Percentiles rank a stretch among this genome's conserved stretches.
These are phyloP conservation scores for Girardia tigrina DNA, from an alignment of 2,888 invertebrate species.

Conservation along the genomic window DNA sequence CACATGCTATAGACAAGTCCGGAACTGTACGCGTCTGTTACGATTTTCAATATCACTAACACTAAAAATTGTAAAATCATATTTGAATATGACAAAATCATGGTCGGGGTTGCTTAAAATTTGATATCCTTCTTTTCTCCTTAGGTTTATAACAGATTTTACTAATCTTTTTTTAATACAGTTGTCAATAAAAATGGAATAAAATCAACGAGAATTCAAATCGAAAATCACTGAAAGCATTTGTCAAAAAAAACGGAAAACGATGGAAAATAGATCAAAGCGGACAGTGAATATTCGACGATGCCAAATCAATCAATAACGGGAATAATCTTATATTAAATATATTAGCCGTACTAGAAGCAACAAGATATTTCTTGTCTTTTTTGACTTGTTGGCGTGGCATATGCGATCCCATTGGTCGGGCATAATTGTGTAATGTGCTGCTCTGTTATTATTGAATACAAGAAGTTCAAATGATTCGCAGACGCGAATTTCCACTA, in stretches of 20 bases:
- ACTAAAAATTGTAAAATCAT: neutral
- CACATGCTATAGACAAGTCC: slow-evolving; percentile 18
- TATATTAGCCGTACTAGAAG: slow-evolving; percentile 1
- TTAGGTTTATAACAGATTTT: no score
- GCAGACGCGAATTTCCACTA: slow-evolving; percentile 21
- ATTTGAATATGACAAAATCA: neutral
- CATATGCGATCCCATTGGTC: slow-evolving; percentile 13
- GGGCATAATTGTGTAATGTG: neutral
- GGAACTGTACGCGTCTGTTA: neutral
- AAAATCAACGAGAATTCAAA: neutral
- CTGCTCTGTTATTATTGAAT: slow-evolving; percentile 12
- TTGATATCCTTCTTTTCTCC: no score
- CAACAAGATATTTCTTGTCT: neutral
- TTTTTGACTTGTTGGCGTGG: slow-evolving; percentile 17
- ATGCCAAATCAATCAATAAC: slow-evolving; percentile 23
- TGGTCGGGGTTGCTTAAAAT: no score
- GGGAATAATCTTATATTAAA: neutral
- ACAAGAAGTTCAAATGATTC: slow-evolving; percentile 18
- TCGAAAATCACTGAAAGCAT: neutral
- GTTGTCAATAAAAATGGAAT: neutral
- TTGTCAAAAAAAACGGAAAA: neutral
- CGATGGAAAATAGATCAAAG: neutral
- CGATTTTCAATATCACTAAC: neutral
- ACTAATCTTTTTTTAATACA: neutral
- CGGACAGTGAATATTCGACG: neutral